phyloP scores from a whole-genome alignment of 2,113 vertebrate genomes.

The Phasianus colchicus region DNA sequence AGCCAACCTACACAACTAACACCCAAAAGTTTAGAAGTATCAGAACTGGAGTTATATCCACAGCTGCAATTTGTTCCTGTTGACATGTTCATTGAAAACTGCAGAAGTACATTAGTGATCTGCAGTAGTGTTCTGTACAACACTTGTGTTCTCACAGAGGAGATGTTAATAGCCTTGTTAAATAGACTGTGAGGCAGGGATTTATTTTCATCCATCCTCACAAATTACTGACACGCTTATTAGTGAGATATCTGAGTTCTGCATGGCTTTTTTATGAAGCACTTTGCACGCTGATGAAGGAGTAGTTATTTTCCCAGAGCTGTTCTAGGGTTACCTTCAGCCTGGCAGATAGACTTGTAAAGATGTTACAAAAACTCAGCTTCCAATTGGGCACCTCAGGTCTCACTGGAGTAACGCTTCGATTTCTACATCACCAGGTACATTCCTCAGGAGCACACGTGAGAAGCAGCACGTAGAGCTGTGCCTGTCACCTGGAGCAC shows the following conservation, averaged over 20 bases:
- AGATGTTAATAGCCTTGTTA: neutral
- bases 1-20: neutral
- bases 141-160: neutral
- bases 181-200: neutral
- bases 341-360: neutral
- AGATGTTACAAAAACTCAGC: neutral
- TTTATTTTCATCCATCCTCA: neutral
- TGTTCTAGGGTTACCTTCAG: neutral
- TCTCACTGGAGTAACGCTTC: neutral
- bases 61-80: neutral
- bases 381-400: neutral
- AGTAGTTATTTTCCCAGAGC: neutral
- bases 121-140: neutral
- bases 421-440: neutral
- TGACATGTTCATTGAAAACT: neutral
- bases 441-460: neutral
- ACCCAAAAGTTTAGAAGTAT: neutral
- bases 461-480: neutral
- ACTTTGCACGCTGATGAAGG: neutral
- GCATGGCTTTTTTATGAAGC: neutral
- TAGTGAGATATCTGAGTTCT: neutral
- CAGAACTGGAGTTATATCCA: neutral
- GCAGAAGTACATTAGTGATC: neutral
- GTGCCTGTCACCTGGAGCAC: neutral
- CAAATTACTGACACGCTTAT: neutral